Base-by-base conservation (phyloP, 2,888 invertebrate species). In the Norana najaformis region DNA sequence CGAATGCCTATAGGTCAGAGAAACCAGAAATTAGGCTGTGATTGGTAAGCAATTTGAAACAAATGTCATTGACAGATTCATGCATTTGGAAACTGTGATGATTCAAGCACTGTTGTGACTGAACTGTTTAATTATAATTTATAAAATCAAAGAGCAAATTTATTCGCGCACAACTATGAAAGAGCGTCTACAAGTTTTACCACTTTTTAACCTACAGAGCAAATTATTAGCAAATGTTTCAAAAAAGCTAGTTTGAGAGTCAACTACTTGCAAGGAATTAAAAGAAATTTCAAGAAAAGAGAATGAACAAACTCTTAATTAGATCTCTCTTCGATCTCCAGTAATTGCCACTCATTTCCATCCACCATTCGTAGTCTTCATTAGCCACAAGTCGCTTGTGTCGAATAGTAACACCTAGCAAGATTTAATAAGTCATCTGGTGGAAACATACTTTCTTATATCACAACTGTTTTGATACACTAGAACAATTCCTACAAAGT, bases 341-440 rank as follows among this genome's bases (percentile, higher is more conserved):
- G 35, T 35, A n/a, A 69, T 69, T 69, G 11, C 6, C 30, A n/a
- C 11, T 69, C 30, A n/a, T n/a, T 69, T 69, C n/a, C 69, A n/a
- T 30, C 69, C 69, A 69, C 69, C 69, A 69, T n/a, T 69, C 69
- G n/a, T n/a, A n/a, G 36, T 37, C 41, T 34, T 89, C 89, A 30
- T 1, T n/a, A 89, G 16, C 14, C 34, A 23, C 69, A 20, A 6
- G 34, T 69, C 47, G 37, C n/a, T 23, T 53, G 30, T 37, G 36
- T 89, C 35, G n/a, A 82, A 47, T 20, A 89, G 35, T 35, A 39
- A 37, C n/a, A 39, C n/a, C n/a, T 53, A 34, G 69, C 41, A 53
- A 53, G n/a, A 37, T 89, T 53, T 53, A 53, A n/a, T n/a, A 89
- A 53, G 20, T 53, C 41, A 89, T 18, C 69, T 37, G 34, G 47